Base-by-base conservation (phyloP, 1,140 invertebrate species). In the Lepidurus arcticus region DNA sequence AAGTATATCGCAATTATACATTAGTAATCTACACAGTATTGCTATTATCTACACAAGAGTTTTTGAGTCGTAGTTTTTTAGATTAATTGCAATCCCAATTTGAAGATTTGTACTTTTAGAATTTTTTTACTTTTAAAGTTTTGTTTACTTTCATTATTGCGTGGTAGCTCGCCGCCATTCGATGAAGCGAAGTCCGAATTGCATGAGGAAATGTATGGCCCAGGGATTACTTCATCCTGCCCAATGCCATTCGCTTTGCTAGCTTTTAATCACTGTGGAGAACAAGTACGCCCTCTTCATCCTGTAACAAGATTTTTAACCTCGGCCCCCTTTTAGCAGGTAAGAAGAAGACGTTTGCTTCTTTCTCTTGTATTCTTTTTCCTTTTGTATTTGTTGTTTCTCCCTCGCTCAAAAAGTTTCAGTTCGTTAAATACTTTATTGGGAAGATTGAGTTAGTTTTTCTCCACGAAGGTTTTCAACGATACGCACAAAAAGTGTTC, bases 241-340 rank as follows among this genome's bases (percentile, higher is more conserved):
- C 42, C 83, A 83, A 78, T 83, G 83, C 79, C 83, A 83, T 79
- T 83, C 83, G 45, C 80, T 83, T n/a, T 83, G 83, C 77, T 83
- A 78, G 78, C 73, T 42, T 42, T 65, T 65, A 21, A 21, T 16
- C 53, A 65, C 53, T 7, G 13, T 21, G 53, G 21, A 65, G 53
- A 65, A 65, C 53, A 21, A 65, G 34, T 65, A 65, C 16, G 21
- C 53, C 21, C 21, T n/a, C 8, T 65, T 65, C 53, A 65, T 65
- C 53, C 53, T n/a, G 21, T 65, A 65, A 65, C 13, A 65, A 65
- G 53, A 65, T 11, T 65, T 65, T 65, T 65, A 16, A n/a, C 53
- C 53, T 65, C 16, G 53, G 34, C 34, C 34, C 53, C 53, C 53
- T 3, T 21, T 65, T 65, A 65, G 53, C 4, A 65, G 53, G 53